phyloP scores from a whole-genome alignment of 2,113 vertebrate genomes.

The Macquaria australasica region DNA sequence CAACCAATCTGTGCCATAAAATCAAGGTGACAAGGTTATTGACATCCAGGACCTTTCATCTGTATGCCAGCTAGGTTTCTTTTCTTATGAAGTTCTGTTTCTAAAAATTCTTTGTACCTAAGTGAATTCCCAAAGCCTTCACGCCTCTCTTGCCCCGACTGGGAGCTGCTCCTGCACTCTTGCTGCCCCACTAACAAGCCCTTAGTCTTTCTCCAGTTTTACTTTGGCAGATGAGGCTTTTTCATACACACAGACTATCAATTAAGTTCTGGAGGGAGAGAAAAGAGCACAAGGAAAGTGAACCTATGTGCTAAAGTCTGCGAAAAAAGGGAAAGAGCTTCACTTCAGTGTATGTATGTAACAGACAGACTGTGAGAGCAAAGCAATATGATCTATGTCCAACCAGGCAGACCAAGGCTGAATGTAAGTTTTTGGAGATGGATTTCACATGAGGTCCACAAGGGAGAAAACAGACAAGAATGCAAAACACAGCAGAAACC shows the following conservation, averaged over 20 bases:
- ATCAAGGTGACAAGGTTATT: background rate
- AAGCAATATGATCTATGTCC: background rate
- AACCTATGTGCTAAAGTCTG: background rate
- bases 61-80: background rate
- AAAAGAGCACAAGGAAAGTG: background rate
- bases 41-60: background rate
- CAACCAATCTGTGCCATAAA: background rate
- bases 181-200: conserved; percentile 11
- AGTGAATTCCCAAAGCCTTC: background rate
- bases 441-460: background rate
- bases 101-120: background rate
- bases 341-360: background rate
- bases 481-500: background rate
- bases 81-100: background rate
- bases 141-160: background rate
- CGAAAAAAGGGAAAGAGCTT: background rate
- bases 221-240: conserved; percentile 11
- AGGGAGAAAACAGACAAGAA: background rate
- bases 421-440: background rate
- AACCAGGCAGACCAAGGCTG: background rate
- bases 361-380: background rate
- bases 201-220: conserved; percentile 7
- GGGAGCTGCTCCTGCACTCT: background rate
- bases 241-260: conserved; percentile 17
- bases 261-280: background rate